Percentiles rank a stretch among this genome's conserved stretches.
Evolutionary conservation across 2,113 vertebrate species (phyloP).

Genomic region (Gracilinanus agilis): DNA sequence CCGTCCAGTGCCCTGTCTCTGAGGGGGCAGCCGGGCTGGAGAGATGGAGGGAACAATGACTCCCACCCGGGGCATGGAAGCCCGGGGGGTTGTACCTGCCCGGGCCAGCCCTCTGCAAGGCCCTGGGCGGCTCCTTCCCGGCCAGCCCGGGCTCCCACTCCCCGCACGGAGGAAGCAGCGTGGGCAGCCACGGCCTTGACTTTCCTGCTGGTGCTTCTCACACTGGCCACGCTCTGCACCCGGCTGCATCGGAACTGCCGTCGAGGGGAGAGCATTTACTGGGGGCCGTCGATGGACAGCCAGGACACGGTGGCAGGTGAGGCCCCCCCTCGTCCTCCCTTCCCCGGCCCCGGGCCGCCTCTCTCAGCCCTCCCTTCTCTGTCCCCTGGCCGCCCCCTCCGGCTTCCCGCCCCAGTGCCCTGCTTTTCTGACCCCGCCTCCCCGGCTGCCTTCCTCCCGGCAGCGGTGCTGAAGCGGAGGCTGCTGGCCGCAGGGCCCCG

Average conservation of each 20-base stretch:
- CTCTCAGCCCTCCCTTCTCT: too few relatives aligned
- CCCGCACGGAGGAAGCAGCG: constrained; percentile 88
- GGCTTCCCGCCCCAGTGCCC: neutral
- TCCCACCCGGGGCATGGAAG: constrained; percentile 37
- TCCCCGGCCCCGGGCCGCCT: too few relatives aligned
- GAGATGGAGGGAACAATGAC: constrained; percentile 22
- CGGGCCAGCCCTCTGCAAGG: neutral
- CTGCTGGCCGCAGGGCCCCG: constrained; percentile 68
- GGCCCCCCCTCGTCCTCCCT: neutral
- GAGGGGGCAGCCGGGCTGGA: too few relatives aligned
- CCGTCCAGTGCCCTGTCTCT: too few relatives aligned
- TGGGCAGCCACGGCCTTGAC: constrained; percentile 93
- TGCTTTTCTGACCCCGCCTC: too few relatives aligned
- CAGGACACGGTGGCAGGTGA: constrained; percentile 82
- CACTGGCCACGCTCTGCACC: constrained; percentile 85
- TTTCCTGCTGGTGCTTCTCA: constrained; percentile 90
- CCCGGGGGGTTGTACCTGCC: constrained; percentile 62
- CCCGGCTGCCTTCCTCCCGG: neutral
- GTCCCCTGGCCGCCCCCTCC: accelerated
- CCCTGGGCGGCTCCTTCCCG: constrained; percentile 21
- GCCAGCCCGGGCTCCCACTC: constrained; percentile 74
- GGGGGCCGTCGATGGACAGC: constrained; percentile 82
- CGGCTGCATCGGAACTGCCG: constrained; percentile 89
- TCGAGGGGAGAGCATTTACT: constrained; percentile 90
- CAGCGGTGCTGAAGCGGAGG: constrained; percentile 81